Base-by-base conservation (phyloP, 2,888 invertebrate species). In the Cheilosia variabilis region DNA sequence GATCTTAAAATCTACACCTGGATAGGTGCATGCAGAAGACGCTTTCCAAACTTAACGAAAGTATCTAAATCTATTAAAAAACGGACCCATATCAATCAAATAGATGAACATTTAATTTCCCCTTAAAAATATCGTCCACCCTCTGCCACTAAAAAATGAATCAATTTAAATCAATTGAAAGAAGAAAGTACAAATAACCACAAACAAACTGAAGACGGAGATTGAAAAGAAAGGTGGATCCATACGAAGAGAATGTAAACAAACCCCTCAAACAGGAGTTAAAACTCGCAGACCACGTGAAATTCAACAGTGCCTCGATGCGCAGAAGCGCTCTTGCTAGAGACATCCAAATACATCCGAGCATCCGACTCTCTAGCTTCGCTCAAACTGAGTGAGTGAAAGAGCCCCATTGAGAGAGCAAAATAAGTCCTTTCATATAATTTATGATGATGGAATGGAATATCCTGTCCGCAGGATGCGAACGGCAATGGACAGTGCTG, bases 141-240 rank as follows among this genome's bases (percentile, higher is more conserved):
- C 50, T 24, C 45, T 22, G 27, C 52, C 60, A 13, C 37, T 37
- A 37, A 37, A 37, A 37, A 37, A 76, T 68, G 90, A 91, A 91
- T 90, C 90, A 90, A 80, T 80, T 86, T 80, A 71, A 71, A 90
- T 88, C 91, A 91, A 90, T 90, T 90, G 90, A 88, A 88, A 79
- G 78, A 68, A 77, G 43, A 37, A 81, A 86, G 58, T 53, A 81
- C 86, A 86, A 81, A 82, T 58, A 87, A 57, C 62, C 53, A 47
- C 47, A 60, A 62, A 53, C 55, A 69, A 57, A 72, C 27, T 52
- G 50, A 19, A 55, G 31, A 24, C 45, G 13, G 37, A 55, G 69
- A 60, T 47, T 22, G 37, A 52, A 9, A 31, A 31, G 9, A 9
- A 31, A 31, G 19, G 55, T 22, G 41, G 6, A 10, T 58, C 47